Conservation (phyloP, 1,140 invertebrate species). For the Ooceraea biroi region DNA sequence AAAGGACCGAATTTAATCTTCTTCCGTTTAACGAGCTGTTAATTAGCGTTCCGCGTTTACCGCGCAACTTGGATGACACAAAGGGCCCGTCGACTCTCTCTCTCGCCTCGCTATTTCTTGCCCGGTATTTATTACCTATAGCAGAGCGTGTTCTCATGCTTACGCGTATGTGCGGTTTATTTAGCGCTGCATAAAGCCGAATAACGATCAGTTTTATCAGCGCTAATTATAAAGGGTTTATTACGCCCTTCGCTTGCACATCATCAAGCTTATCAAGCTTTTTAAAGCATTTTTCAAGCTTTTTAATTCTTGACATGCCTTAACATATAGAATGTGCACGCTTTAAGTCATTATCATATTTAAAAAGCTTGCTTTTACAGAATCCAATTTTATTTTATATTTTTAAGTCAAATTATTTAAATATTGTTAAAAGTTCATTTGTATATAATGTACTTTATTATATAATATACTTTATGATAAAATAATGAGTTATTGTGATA, state of each 20-base stretch:
- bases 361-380: neutral
- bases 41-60: slow-evolving; percentile 21
- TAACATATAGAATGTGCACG: neutral
- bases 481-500: neutral
- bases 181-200: slow-evolving; percentile 13
- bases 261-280: neutral
- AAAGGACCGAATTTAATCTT: slow-evolving; percentile 31
- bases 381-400: neutral
- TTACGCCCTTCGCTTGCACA: neutral
- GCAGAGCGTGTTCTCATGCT: neutral
- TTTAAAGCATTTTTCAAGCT: slow-evolving; percentile 13
- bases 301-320: slow-evolving; percentile 19
- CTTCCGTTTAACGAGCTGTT: slow-evolving; percentile 46
- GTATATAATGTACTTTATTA: neutral
- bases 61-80: slow-evolving; percentile 35
- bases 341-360: neutral
- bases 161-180: slow-evolving; percentile 11
- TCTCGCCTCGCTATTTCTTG: slow-evolving; percentile 7
- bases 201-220: slow-evolving; percentile 27
- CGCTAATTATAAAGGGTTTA: slow-evolving; percentile 23
- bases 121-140: slow-evolving; percentile 36
- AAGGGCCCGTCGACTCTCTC: neutral
- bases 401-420: neutral
- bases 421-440: neutral
- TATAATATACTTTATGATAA: neutral